These are phyloP conservation scores for Sebastes glaucus DNA, from an alignment of 2,797 vertebrate species.

Conservation along the genomic window DNA sequence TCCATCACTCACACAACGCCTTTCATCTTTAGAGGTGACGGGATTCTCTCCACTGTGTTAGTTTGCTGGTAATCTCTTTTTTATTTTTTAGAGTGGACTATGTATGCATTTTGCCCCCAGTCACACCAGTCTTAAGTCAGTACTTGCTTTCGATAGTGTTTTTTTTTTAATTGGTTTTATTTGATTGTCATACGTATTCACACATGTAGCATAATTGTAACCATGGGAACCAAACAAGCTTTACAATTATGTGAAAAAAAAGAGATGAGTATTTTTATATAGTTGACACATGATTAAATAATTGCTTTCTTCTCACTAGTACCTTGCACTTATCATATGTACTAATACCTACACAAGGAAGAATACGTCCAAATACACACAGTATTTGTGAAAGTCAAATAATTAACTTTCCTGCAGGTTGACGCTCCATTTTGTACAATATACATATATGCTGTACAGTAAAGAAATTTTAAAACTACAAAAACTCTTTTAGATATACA, in stretches of 20 bases:
- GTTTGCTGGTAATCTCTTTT: slow-evolving; percentile 9
- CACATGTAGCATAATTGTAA: slow-evolving; percentile 74
- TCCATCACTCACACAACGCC: slow-evolving; percentile 21
- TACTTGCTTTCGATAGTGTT: slow-evolving; percentile 41
- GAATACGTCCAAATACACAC: slow-evolving; percentile 84
- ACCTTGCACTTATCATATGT: slow-evolving; percentile 91
- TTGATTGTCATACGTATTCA: slow-evolving; percentile 69
- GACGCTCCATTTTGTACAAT: slow-evolving; percentile 95
- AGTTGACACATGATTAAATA: slow-evolving; percentile 84
- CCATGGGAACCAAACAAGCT: slow-evolving; percentile 80
- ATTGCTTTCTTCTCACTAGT: slow-evolving; percentile 88
- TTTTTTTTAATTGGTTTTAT: slow-evolving; percentile 62
- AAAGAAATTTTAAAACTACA: slow-evolving; percentile 84
- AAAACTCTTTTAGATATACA: slow-evolving; percentile 93
- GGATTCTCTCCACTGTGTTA: slow-evolving; percentile 20
- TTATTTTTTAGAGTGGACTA: slow-evolving; percentile 6
- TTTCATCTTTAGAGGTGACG: slow-evolving; percentile 22
- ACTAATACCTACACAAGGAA: slow-evolving; percentile 86
- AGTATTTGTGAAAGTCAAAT: slow-evolving; percentile 88
- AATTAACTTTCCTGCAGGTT: slow-evolving; percentile 87
- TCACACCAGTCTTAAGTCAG: slow-evolving; percentile 36
- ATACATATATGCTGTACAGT: slow-evolving; percentile 92
- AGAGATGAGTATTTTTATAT: slow-evolving; percentile 87
- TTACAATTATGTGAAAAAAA: slow-evolving; percentile 79
- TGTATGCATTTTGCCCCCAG: slow-evolving; percentile 23